phyloP scores from a whole-genome alignment of 2,113 vertebrate genomes.

The Candoia aspera region DNA sequence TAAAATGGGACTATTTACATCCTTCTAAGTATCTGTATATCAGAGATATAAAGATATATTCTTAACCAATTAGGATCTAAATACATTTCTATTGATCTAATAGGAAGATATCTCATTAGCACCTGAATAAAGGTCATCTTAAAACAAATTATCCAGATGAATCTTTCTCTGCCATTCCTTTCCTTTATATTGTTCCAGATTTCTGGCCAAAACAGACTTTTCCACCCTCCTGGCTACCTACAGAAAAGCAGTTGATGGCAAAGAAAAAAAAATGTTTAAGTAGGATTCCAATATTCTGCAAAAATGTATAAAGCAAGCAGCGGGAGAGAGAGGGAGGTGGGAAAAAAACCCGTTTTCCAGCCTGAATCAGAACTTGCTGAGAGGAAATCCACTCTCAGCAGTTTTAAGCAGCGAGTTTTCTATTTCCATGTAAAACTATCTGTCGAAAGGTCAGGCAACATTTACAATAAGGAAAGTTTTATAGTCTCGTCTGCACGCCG shows the following conservation, averaged over 20 bases:
- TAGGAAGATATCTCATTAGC: neutral
- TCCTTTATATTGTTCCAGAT: neutral
- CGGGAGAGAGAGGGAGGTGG: neutral
- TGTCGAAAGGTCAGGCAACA: slow-evolving; percentile 67
- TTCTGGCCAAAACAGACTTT: neutral
- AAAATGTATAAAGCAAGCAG: slow-evolving; percentile 38
- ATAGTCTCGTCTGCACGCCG: slow-evolving; percentile 57
- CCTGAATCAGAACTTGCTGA: slow-evolving; percentile 56
- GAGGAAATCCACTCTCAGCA: slow-evolving; percentile 54
- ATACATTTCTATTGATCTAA: neutral
- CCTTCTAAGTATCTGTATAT: neutral
- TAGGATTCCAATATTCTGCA: slow-evolving; percentile 54
- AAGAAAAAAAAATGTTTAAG: slow-evolving; percentile 51
- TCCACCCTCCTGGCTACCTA: slow-evolving; percentile 13
- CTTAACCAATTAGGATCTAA: neutral
- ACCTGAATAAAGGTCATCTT: neutral
- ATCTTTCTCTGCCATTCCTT: neutral
- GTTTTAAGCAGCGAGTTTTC: slow-evolving; percentile 65
- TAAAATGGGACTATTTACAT: neutral
- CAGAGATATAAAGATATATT: neutral
- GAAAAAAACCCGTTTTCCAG: slow-evolving; percentile 39
- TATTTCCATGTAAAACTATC: slow-evolving; percentile 74
- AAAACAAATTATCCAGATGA: accelerated
- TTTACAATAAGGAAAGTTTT: slow-evolving; percentile 68
- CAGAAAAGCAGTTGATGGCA: slow-evolving; percentile 37